These are phyloP conservation scores for Helleia helle DNA, from an alignment of 2,888 invertebrate genomes.

Conservation along the genomic window DNA sequence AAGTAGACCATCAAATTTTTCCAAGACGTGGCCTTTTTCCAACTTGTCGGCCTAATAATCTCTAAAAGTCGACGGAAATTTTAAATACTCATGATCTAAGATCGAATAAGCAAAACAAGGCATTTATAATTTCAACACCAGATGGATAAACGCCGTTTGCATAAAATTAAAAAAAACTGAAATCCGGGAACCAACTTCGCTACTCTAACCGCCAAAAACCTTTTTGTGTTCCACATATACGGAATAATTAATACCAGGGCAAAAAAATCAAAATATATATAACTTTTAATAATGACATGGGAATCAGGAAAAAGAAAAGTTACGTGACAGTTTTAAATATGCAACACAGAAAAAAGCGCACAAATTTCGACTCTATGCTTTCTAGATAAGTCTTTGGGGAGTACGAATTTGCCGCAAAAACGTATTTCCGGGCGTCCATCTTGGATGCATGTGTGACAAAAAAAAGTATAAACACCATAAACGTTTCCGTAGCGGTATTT, in stretches of 20 bases:
- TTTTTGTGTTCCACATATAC: neutral
- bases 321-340: neutral
- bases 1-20: too few relatives aligned
- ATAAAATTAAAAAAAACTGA: too few relatives aligned
- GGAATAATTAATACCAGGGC: neutral
- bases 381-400: neutral
- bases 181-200: neutral
- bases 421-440: conserved; percentile 5
- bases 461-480: conserved; percentile 17
- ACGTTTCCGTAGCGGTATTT: conserved; percentile 47
- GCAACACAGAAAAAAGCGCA: conserved; percentile 2
- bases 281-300: conserved; percentile 1
- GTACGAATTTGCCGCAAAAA: conserved; percentile 1
- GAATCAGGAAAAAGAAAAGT: neutral
- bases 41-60: too few relatives aligned
- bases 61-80: too few relatives aligned
- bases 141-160: too few relatives aligned
- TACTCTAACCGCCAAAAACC: neutral
- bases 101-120: too few relatives aligned
- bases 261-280: conserved; percentile 2
- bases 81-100: too few relatives aligned
- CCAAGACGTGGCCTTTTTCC: too few relatives aligned
- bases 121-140: too few relatives aligned
- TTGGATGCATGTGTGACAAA: conserved; percentile 3
- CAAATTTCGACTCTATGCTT: neutral